Evolutionary conservation across 2,113 vertebrate genomes (phyloP).

Genomic region (Oryzias curvinotus): DNA sequence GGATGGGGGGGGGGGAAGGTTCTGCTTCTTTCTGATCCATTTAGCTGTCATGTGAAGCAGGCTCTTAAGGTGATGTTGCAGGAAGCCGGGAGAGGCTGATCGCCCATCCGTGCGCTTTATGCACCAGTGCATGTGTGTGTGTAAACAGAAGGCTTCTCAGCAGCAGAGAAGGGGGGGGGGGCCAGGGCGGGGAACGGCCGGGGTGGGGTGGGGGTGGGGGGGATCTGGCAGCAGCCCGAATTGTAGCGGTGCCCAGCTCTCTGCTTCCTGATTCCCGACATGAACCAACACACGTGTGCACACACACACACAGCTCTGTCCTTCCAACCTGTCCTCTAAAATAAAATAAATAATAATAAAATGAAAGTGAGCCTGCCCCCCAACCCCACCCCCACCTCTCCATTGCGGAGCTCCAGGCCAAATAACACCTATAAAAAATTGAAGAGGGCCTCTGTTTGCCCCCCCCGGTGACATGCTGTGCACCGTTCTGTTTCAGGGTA

Average conservation of each 20-base stretch:
- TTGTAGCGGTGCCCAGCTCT: conserved; percentile 54
- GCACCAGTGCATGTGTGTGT: conserved; percentile 37
- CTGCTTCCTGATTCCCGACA: conserved; percentile 47
- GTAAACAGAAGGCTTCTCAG: conserved; percentile 62
- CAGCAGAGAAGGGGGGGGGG: conserved; percentile 25
- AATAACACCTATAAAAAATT: conserved; percentile 60
- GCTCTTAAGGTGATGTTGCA: conserved; percentile 34
- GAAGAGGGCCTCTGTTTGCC: conserved; percentile 45
- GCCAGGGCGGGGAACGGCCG: conserved; percentile 1
- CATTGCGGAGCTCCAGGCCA: conserved; percentile 50
- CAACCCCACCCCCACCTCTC: conserved; percentile 18
- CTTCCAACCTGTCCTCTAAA: conserved; percentile 69
- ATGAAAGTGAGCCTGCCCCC: no score
- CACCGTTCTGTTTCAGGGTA: conserved; percentile 53
- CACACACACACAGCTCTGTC: conserved; percentile 22
- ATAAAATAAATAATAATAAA: conserved; percentile 66
- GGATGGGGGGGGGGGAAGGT: conserved; percentile 31
- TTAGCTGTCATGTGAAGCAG: conserved; percentile 56
- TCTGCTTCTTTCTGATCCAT: conserved; percentile 33
- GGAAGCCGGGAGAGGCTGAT: conserved; percentile 32
- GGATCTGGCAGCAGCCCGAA: conserved; percentile 43
- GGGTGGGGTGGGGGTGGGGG: conserved; percentile 3
- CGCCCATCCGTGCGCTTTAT: conserved; percentile 47
- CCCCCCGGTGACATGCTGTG: conserved; percentile 48
- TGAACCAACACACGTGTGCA: conserved; percentile 9